These are phyloP conservation scores for Clarias gariepinus DNA, from an alignment of 2,113 vertebrate genomes.

Conservation along the genomic window DNA sequence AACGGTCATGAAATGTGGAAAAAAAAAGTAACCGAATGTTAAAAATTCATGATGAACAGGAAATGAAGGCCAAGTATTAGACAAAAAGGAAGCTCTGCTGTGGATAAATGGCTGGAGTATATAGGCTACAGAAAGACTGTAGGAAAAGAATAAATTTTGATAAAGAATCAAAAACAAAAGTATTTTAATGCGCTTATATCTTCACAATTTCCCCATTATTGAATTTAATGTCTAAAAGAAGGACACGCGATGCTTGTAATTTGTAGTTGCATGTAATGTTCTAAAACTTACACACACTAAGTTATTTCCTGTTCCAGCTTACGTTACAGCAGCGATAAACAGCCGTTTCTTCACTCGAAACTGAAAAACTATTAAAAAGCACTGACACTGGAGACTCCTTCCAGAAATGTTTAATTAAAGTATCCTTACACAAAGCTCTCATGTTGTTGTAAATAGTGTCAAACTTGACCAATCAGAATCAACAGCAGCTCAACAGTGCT, in stretches of 20 bases:
- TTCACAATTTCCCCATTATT: background rate
- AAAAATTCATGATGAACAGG: background rate
- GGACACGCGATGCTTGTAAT: too few species aligned
- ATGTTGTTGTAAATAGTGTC: too few species aligned
- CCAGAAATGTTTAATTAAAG: too few species aligned
- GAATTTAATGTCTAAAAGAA: background rate
- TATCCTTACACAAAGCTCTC: too few species aligned
- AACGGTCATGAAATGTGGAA: background rate
- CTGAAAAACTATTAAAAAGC: too few species aligned
- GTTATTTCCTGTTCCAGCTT: background rate
- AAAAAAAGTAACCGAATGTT: background rate
- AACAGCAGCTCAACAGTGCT: too few species aligned
- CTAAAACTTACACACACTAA: background rate
- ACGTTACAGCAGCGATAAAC: too few species aligned
- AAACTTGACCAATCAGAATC: too few species aligned
- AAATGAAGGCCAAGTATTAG: background rate
- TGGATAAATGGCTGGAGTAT: background rate
- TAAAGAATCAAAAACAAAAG: background rate
- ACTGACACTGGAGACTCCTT: too few species aligned
- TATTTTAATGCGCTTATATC: background rate
- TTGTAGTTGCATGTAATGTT: background rate
- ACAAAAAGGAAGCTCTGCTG: background rate
- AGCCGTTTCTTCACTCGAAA: background rate
- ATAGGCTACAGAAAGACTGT: background rate
- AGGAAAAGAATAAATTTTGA: too few species aligned